These are phyloP conservation scores for Schizopygopsis malacanthus DNA, from an alignment of 2,797 vertebrate species.

Conservation along the genomic window DNA sequence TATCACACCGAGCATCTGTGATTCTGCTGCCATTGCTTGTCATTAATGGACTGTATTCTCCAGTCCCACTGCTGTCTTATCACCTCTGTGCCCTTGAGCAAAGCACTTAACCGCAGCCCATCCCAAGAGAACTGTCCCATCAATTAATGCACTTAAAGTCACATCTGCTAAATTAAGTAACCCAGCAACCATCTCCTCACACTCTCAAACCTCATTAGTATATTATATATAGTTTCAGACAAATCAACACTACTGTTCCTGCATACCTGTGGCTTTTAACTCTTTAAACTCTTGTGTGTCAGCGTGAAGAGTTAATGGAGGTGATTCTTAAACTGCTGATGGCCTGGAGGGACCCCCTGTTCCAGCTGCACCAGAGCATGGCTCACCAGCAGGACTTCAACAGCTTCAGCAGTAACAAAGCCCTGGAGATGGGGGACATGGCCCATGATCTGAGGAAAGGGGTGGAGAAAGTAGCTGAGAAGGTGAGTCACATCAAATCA, in stretches of 20 bases:
- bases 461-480: slow-evolving; percentile 82
- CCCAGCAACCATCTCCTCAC: neutral
- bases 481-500: slow-evolving; percentile 65
- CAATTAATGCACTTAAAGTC: slow-evolving; percentile 21
- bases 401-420: slow-evolving; percentile 80
- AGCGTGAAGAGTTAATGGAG: slow-evolving; percentile 82
- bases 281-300: neutral
- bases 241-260: neutral
- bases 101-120: slow-evolving; percentile 20
- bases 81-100: slow-evolving; percentile 21
- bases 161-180: slow-evolving; percentile 26
- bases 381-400: slow-evolving; percentile 73
- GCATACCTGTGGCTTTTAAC: neutral
- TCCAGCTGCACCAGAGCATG: slow-evolving; percentile 80
- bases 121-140: neutral
- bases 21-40: neutral
- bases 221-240: neutral
- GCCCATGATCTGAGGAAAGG: slow-evolving; percentile 80
- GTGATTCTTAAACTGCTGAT: slow-evolving; percentile 83
- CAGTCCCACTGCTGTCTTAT: neutral
- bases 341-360: slow-evolving; percentile 84
- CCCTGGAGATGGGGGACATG: slow-evolving; percentile 83
- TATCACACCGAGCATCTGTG: neutral
- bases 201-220: slow-evolving; percentile 26
- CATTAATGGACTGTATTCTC: slow-evolving; percentile 12